phyloP scores from a whole-genome alignment of 1,140 invertebrate species.

The Pomacea maculata region DNA sequence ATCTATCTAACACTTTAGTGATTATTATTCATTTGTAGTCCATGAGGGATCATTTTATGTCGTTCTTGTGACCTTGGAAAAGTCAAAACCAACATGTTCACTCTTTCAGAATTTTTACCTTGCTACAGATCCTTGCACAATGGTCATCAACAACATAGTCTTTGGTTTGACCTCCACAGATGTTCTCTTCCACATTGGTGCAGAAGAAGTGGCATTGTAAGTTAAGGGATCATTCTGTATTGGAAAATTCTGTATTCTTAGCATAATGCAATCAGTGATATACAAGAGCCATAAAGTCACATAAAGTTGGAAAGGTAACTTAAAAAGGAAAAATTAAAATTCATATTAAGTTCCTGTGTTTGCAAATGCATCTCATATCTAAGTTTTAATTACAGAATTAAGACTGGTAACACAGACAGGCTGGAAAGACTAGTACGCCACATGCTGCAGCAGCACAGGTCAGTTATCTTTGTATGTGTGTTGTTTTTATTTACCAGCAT shows the following conservation, averaged over 20 bases:
- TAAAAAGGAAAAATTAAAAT: no score
- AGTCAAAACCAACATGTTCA: no score
- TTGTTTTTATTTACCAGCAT: background rate
- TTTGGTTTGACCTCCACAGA: constrained; percentile 85
- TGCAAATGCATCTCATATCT: no score
- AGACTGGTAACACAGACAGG: constrained; percentile 54
- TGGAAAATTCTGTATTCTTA: background rate
- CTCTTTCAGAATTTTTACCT: constrained; percentile 27
- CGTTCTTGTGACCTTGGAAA: no score
- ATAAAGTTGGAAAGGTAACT: no score
- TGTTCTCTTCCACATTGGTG: constrained; percentile 80
- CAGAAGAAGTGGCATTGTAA: constrained; percentile 81
- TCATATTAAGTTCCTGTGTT: no score
- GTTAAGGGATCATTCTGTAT: constrained; percentile 40
- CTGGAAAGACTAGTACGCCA: constrained; percentile 71
- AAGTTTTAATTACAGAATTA: constrained; percentile 27
- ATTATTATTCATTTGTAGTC: no score
- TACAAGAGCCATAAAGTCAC: no score
- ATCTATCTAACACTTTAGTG: no score
- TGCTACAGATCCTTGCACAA: constrained; percentile 81
- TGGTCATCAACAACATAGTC: constrained; percentile 80
- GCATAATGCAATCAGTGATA: no score
- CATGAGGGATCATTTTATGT: no score
- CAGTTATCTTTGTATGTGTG: constrained; percentile 19
- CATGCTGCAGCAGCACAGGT: constrained; percentile 77